Evolutionary conservation across 1,140 invertebrate genomes (phyloP).

Genomic region (Diachasmimorpha longicaudata): DNA sequence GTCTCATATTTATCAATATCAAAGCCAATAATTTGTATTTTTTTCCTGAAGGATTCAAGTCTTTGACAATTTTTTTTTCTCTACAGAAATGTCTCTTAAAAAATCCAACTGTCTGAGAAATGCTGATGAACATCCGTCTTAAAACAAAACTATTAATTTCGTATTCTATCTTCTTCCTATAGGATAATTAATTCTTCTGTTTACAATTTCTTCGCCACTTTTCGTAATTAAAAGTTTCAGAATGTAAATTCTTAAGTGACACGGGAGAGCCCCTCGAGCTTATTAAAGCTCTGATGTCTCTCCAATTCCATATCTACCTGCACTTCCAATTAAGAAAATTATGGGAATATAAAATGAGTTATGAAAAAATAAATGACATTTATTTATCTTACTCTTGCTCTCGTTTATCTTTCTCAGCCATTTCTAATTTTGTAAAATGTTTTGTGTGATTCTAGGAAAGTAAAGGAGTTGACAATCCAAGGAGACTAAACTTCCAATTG

Average conservation of each 20-base stretch:
- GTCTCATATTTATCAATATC: too few species aligned
- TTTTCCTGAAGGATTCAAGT: too few species aligned
- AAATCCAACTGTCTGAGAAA: too few species aligned
- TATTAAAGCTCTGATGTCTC: not conserved
- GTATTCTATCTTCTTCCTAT: not conserved
- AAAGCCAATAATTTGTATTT: too few species aligned
- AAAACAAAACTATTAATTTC: not conserved
- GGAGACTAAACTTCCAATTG: conserved; percentile 40
- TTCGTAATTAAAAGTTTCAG: not conserved
- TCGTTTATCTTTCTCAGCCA: not conserved
- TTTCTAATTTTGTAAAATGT: not conserved
- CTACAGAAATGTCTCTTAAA: too few species aligned
- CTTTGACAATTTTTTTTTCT: too few species aligned
- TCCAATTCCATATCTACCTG: not conserved
- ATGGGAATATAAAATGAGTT: not conserved
- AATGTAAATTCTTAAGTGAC: not conserved
- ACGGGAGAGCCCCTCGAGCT: not conserved
- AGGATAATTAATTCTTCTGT: conserved; percentile 10
- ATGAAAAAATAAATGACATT: too few species aligned
- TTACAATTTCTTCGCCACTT: not conserved
- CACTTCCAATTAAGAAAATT: not conserved
- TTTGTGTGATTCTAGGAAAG: conserved; percentile 27
- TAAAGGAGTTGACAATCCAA: not conserved
- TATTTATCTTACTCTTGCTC: not conserved
- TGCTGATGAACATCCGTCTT: too few species aligned